Conservation (phyloP, 2,113 vertebrate genomes). For the Xiphophorus maculatus region DNA sequence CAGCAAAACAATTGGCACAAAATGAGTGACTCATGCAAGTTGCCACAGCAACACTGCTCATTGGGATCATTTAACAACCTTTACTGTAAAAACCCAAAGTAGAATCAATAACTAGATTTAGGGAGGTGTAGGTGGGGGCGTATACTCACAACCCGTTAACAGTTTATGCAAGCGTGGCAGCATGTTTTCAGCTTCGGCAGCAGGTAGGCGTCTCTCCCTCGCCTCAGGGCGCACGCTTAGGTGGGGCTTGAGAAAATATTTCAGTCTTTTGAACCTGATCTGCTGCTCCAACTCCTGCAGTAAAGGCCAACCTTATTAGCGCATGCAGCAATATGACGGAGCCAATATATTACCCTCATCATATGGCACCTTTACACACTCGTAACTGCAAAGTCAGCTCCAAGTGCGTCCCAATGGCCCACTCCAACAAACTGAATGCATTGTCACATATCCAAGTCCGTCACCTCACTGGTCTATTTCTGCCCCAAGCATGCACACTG, state of each 20-base stretch:
- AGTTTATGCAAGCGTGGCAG: slow-evolving; percentile 56
- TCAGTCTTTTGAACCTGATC: slow-evolving; percentile 48
- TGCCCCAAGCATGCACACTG: slow-evolving; percentile 39
- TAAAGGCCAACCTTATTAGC: slow-evolving; percentile 12
- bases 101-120: slow-evolving; percentile 70
- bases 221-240: slow-evolving; percentile 73
- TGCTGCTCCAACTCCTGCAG: slow-evolving; percentile 24
- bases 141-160: slow-evolving; percentile 39
- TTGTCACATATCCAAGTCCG: slow-evolving; percentile 25
- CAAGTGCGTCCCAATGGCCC: slow-evolving; percentile 51
- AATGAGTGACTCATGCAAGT: slow-evolving; percentile 73
- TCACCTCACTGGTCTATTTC: slow-evolving; percentile 12
- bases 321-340: slow-evolving; percentile 5
- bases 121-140: not conserved
- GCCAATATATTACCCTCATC: slow-evolving; percentile 30
- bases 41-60: slow-evolving; percentile 71
- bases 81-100: slow-evolving; percentile 62
- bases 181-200: slow-evolving; percentile 35
- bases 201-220: slow-evolving; percentile 77
- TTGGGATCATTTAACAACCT: slow-evolving; percentile 69
- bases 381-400: slow-evolving; percentile 71
- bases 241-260: slow-evolving; percentile 80
- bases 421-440: slow-evolving; percentile 51
- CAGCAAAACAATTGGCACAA: slow-evolving; percentile 62
- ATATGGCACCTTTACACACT: slow-evolving; percentile 24